Base-by-base conservation (phyloP, 2,797 vertebrate species). In the Lacerta viridis region DNA sequence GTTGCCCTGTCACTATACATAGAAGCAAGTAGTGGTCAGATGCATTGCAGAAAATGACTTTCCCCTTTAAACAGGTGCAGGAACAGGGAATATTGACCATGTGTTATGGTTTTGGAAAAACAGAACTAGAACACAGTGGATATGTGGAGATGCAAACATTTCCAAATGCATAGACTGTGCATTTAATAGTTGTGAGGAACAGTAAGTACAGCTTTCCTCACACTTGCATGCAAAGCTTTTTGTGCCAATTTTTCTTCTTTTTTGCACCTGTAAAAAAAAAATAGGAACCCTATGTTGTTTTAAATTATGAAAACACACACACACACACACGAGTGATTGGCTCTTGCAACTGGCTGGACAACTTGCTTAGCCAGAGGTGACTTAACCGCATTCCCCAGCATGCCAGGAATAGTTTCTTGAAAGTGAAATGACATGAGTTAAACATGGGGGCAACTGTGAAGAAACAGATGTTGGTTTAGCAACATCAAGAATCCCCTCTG, bases 331-430 rank as follows among this genome's bases (percentile, higher is more conserved):
- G 13, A 55, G 50, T 55, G 50, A 43, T 76, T 86, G 61, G 20
- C 36, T 46, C 11, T 39, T 76, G 20, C 20, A 76, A 75, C 69
- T 55, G 84, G 78, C 43, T 77, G 61, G 72, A 82, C 88, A 89
- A 85, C 78, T 41, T 78, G 36, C 23, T 68, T 86, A 80, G 72
- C 72, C 78, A 85, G 72, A 76, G 71, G 78, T 80, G 46, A 85
- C 59, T 89, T 81, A 86, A 77, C 88, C 43, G 20, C 78, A 69
- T 81, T 89, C 71, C 78, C 25, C 71, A 82, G 33, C 88, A 89
- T 89, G 72, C 84, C 88, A n/a, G 78, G 71, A 81, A 89, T 89
- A 89, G 55, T 86, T 89, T 89, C 71, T 86, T 86, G 88, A 86
- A 89, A 89, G 71, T 82, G 78, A 89, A 89, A 89, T 33, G 71